Evolutionary conservation across 2,888 invertebrate species (phyloP), one percentile per base, ranked within the genome.

Genomic region (Mellilla xanthometata): DNA sequence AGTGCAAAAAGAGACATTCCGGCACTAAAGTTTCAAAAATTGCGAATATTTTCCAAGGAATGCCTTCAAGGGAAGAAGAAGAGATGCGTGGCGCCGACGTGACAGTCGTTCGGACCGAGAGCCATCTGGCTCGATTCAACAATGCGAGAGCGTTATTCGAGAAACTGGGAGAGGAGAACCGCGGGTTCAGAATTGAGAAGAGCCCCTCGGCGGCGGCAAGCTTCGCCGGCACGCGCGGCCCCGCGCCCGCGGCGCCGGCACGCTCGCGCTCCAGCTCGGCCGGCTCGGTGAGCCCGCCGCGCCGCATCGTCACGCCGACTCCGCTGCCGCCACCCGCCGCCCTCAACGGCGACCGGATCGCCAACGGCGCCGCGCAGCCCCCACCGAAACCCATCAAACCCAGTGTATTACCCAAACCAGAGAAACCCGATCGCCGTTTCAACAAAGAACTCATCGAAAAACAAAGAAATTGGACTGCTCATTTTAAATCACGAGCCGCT

Each of bases 61-160:
- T 93, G 90, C 92, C 93, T 59, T 92, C 90, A 36, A 85, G 81
- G 58, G 92, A 81, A 78, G 91, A 81, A 70, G 89, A 81, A 71
- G 89, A 90, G 58, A 81, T 87, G 72, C 82, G 85, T 64, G 85
- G 86, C 52, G 77, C 71, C 58, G 92, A 93, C 65, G 94, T 94
- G 26, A 93, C 94, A 7, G 95, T 96, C 31, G 95, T 95, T 48
- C 91, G 97, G 53, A 96, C 96, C 10, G 96, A 97, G 83, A 96
- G 96, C 67, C 97, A 97, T 76, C 93, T 96, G 66, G 95, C 96
- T n/a, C 90, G 96, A 52, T 97, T 97, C 78, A 97, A 97, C 79
- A 96, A 95, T 79, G 97, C 97, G 2, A 91, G 97, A 52, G 97
- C 97, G 28, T 91, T 97, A 43, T 97, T 97, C 78, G 97, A 97